Base-by-base conservation (phyloP, 2,888 invertebrate species). In the Argyresthia albistria region DNA sequence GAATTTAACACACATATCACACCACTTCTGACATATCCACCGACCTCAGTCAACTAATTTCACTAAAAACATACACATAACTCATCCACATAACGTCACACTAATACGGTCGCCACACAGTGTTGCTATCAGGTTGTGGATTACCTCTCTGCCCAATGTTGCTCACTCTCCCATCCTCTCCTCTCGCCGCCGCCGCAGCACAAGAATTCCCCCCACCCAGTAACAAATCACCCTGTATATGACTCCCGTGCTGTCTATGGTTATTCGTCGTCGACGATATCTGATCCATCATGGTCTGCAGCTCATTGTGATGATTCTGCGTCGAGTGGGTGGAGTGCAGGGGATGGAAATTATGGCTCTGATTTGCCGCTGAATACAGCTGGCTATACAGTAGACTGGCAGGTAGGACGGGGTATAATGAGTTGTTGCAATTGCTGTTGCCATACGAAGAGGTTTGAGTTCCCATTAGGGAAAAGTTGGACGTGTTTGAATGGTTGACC, bases 381-480 rank as follows among this genome's bases (percentile, higher is more conserved):
- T 95, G 95, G 8, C 95, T 95, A 77, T 95, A 96, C 3, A 96
- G 83, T 58, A 95, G 81, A 63, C 95, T 95, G 1, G 93, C 93
- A 1, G 95, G 95, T 39, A 95, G 79, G 4, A 95, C 95, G 0
- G 93, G 94, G 65, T 93, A 93, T 0, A 93, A 72, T 0, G 93
- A 93, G 60, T 93, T 92, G 73, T 93, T 93, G 66, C 92, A 93
- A 62, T 91, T 92, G 60, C 88, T 82, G 59, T 84, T 79, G 0
- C 90, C 80, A 62, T 91, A 91, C 43, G 90, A 88, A 25, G 90
- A 77, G 55, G 90, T 88, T 62, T 91, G 91, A 56, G 90, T 86
- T 35, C 91, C 90, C 75, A 91, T 89, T 59, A 91, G 78, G 16
- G 92, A 88, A 66, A 92, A 92, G 70, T 92, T 91, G 35, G 90